Percentiles rank a stretch among this genome's conserved stretches.
phyloP scores from a whole-genome alignment of 37 sponge, comb jelly and placozoan species.

The Aplysina aerophoba region DNA sequence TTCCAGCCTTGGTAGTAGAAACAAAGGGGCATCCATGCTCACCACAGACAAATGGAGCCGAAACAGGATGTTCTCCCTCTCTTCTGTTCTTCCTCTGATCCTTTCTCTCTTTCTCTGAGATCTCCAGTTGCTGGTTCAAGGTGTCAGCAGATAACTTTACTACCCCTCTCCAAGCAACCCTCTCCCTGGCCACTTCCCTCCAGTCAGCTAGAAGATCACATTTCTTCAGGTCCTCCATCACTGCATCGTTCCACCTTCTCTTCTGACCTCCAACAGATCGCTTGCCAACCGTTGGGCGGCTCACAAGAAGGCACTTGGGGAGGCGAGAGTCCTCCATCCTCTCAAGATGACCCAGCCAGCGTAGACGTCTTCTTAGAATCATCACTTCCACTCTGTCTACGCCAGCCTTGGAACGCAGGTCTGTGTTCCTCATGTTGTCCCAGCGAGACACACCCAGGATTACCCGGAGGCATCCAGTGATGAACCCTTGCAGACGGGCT shows the following conservation, averaged over 20 bases:
- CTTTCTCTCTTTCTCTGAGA: not conserved
- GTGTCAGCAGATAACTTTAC: not conserved
- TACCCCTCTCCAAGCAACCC: not conserved
- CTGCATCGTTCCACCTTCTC: not conserved
- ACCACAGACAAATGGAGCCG: not conserved
- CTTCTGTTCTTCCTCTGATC: not conserved
- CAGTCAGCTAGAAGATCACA: not conserved
- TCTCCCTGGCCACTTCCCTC: not conserved
- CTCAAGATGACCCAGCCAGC: not conserved
- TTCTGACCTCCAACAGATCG: not conserved
- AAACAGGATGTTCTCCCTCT: not conserved
- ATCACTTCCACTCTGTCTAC: not conserved
- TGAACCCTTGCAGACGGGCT: not conserved
- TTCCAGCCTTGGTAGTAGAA: not conserved
- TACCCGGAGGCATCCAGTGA: not conserved
- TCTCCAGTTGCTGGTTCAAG: not conserved
- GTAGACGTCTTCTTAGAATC: not conserved
- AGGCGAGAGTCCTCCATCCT: not conserved
- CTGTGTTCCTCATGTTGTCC: not conserved
- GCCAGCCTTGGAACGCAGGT: not conserved
- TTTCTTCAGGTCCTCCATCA: not conserved
- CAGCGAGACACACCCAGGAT: constrained; percentile 3
- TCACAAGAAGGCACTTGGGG: not conserved
- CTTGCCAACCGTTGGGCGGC: not conserved
- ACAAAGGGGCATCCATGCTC: not conserved